Evolutionary conservation across 2,888 invertebrate species (phyloP), one percentile per base, ranked within the genome.

Genomic region (Ormyrus labotus): DNA sequence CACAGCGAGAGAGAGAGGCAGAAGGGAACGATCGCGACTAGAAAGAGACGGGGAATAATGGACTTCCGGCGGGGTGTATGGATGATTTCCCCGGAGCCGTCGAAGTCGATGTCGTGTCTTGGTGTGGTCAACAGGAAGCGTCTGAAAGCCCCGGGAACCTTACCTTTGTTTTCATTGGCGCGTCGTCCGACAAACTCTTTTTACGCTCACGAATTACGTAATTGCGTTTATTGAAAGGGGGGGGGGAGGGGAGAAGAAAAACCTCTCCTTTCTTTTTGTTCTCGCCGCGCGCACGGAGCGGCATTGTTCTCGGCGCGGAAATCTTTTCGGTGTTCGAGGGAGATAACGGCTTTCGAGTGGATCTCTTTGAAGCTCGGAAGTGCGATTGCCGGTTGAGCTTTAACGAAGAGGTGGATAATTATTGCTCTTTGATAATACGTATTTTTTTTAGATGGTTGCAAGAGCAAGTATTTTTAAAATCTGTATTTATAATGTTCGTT

Each of bases 121-220:
- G 53, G n/a, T 4, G 69, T n/a, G 81, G 82, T 79, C 81, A 82
- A 83, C 86, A 85, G 87, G 87, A 87, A 87, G 83, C 84, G 77
- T 68, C 87, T 86, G 85, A 87, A 87, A 87, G 87, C 85, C 78
- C 45, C 79, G 68, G 81, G 45, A 65, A 80, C 83, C 80, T 82
- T 80, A 81, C 84, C 83, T 83, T 83, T 86, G 84, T 85, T 86
- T 86, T 87, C 84, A 84, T 86, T 87, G 86, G 87, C 87, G 82
- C 84, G 80, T 83, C 78, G 13, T 34, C 50, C 81, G 85, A 84
- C 83, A 86, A 85, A 87, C 85, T 77, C 75, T 75, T 34, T 34
- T 71, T 76, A 75, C 65, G 74, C 74, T 70, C 74, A 70, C 70
- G 63, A 74, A 70, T 81, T 81, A 70, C 74, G 78, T 74, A 81